Conservation (phyloP, 2,888 invertebrate genomes). For the Diploptera punctata region DNA sequence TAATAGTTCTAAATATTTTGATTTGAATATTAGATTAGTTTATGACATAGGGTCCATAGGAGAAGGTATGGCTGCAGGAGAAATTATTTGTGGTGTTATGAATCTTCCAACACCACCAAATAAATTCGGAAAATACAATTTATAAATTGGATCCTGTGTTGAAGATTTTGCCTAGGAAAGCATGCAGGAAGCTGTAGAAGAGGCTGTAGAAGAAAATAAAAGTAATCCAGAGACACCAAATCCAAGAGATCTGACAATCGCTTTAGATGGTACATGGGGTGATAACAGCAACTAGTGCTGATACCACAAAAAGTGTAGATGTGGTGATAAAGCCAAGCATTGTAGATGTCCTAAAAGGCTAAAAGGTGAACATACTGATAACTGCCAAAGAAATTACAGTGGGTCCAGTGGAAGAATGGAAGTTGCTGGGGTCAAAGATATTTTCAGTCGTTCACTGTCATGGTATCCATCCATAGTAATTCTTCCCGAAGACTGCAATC, state of each 20-base stretch:
- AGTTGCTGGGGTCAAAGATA: neutral
- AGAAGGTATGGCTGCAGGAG: constrained; percentile 29
- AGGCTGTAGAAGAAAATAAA: no score
- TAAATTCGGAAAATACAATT: constrained; percentile 13
- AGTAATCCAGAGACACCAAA: no score
- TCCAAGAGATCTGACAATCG: neutral
- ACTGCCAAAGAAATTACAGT: neutral
- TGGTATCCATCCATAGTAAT: no score
- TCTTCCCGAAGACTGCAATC: neutral
- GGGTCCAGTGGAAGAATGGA: neutral
- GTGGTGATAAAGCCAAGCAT: neutral
- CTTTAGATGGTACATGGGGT: neutral
- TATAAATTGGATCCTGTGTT: neutral
- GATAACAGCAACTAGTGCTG: neutral
- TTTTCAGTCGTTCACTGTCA: neutral
- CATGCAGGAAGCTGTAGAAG: no score
- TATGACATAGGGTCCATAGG: constrained; percentile 33
- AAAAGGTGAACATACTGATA: constrained; percentile 1
- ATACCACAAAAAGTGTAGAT: neutral
- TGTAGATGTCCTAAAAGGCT: neutral
- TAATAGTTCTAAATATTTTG: constrained; percentile 1
- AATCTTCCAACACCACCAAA: constrained; percentile 27
- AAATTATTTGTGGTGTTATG: constrained; percentile 25
- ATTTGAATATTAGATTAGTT: constrained; percentile 28
- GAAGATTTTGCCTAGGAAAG: constrained; percentile 21